Evolutionary conservation across 1,140 invertebrate species (phyloP).

Genomic region (Eumeta japonica): DNA sequence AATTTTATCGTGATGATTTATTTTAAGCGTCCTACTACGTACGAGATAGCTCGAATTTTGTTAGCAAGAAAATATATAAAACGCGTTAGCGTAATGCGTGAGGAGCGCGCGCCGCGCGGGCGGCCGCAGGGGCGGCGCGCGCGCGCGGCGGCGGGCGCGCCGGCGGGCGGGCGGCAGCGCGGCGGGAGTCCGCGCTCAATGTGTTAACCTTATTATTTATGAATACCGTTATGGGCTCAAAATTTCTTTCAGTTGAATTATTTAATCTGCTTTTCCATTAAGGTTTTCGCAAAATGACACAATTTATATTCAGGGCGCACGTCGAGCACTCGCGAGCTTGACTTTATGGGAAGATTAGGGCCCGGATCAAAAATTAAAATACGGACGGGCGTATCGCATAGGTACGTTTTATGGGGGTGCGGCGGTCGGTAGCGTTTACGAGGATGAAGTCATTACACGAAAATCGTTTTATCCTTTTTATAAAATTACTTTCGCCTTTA

Average conservation of each 20-base stretch:
- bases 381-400: conserved; percentile 9
- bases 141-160: not conserved
- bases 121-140: conserved; percentile 10
- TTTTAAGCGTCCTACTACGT: conserved; percentile 14
- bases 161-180: not conserved
- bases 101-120: not conserved
- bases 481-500: conserved; percentile 28
- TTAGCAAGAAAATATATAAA: conserved; percentile 15
- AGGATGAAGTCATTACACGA: conserved; percentile 31
- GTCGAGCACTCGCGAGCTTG: conserved; percentile 26
- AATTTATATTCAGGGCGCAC: conserved; percentile 46
- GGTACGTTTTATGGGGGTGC: conserved; percentile 3
- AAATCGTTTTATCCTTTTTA: conserved; percentile 37
- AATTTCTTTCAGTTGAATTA: conserved; percentile 50
- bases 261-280: conserved; percentile 54
- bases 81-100: conserved; percentile 12
- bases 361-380: conserved; percentile 36
- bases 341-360: conserved; percentile 41
- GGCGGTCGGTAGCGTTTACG: conserved; percentile 13
- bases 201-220: conserved; percentile 43
- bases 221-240: conserved; percentile 44
- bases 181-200: conserved; percentile 13
- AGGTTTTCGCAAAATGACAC: conserved; percentile 45
- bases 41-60: conserved; percentile 17
- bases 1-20: conserved; percentile 29